These are phyloP conservation scores for Liodrosophila aerea DNA, from an alignment of 2,888 invertebrate genomes.

Conservation along the genomic window DNA sequence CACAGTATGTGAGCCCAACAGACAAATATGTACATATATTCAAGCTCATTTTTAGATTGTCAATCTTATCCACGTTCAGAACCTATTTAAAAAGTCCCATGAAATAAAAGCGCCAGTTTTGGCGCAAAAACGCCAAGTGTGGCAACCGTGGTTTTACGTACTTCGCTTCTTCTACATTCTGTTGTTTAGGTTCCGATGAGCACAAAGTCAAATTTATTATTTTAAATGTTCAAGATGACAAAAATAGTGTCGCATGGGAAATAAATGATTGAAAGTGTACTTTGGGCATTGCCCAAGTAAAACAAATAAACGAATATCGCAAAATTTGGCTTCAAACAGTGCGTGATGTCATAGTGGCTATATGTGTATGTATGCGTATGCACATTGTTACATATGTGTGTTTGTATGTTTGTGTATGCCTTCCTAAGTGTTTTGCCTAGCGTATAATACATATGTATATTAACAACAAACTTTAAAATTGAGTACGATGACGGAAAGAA, in stretches of 20 bases:
- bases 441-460: constrained; percentile 17
- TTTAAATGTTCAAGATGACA: constrained; percentile 20
- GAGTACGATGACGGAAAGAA: background rate
- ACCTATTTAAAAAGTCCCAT: too few relatives aligned
- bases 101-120: too few relatives aligned
- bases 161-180: constrained; percentile 34
- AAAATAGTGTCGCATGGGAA: constrained; percentile 13
- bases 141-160: too few relatives aligned
- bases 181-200: constrained; percentile 46
- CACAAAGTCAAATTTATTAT: constrained; percentile 26
- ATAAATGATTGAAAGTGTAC: constrained; percentile 17
- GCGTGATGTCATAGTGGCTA: constrained; percentile 65
- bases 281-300: constrained; percentile 1
- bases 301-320: constrained; percentile 13
- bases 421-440: constrained; percentile 19
- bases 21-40: too few relatives aligned
- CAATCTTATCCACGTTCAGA: too few relatives aligned
- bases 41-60: too few relatives aligned
- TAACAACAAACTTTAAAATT: constrained; percentile 19
- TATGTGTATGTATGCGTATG: constrained; percentile 15
- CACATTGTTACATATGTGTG: constrained; percentile 17
- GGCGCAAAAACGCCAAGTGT: too few relatives aligned
- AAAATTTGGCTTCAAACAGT: constrained; percentile 22
- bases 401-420: constrained; percentile 7
- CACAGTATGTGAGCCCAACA: too few relatives aligned